A percentile compares a stretch with the other conserved stretches of the same genome.
These are phyloP conservation scores for Notocelia uddmanniana DNA, from an alignment of 2,888 invertebrate species.

Conservation along the genomic window DNA sequence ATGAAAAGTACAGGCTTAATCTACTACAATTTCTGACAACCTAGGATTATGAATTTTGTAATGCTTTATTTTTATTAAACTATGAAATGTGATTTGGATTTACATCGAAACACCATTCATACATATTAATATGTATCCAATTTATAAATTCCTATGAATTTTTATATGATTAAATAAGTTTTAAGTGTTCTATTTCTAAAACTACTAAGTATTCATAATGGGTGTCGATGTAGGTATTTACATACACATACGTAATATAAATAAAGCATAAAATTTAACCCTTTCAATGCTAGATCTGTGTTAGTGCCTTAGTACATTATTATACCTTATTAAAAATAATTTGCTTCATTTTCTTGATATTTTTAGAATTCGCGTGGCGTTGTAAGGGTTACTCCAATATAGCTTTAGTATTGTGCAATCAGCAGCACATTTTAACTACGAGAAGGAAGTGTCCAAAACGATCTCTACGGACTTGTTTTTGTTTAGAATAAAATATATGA, in stretches of 20 bases:
- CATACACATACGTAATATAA: no score
- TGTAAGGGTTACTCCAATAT: background rate
- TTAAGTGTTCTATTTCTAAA: no score
- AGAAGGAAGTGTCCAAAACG: no score
- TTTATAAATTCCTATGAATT: no score
- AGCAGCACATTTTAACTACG: background rate
- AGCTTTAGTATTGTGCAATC: background rate
- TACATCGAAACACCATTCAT: no score
- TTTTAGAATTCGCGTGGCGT: background rate
- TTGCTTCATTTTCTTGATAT: background rate
- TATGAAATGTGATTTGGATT: background rate
- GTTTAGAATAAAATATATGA: no score
- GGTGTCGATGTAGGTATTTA: no score
- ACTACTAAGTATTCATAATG: no score
- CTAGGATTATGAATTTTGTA: background rate
- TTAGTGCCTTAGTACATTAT: background rate
- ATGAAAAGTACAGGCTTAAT: slow-evolving; percentile 3
- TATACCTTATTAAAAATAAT: background rate
- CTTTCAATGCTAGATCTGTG: background rate
- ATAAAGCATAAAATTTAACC: background rate
- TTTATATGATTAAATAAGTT: no score
- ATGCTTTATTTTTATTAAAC: background rate
- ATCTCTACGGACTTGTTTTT: no score
- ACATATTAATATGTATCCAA: no score
- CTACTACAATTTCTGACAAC: background rate